A percentile compares a stretch with the other conserved stretches of the same genome.
These are phyloP conservation scores for Drosophila formosana DNA, from an alignment of 2,888 invertebrate species.

Conservation along the genomic window DNA sequence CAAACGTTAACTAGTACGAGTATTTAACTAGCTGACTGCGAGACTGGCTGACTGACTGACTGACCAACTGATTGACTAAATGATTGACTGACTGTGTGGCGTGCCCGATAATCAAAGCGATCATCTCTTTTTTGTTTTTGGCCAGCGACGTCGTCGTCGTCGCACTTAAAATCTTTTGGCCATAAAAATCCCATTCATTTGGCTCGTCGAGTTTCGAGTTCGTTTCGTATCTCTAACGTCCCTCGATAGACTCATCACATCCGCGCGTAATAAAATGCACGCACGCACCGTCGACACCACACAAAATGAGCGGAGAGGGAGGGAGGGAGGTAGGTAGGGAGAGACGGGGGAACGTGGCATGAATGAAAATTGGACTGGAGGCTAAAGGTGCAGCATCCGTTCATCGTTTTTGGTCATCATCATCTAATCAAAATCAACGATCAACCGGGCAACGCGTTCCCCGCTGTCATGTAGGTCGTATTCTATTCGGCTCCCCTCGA, in stretches of 20 bases:
- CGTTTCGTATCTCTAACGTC: conserved; percentile 26
- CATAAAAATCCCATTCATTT: conserved; percentile 42
- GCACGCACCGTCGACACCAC: conserved; percentile 73
- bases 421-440: conserved; percentile 75
- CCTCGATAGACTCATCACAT: conserved; percentile 75
- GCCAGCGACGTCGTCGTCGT: conserved; percentile 23
- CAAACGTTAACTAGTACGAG: conserved; percentile 4
- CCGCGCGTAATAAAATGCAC: conserved; percentile 78
- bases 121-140: conserved; percentile 34
- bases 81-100: conserved; percentile 6
- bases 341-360: background rate
- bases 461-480: conserved; percentile 45
- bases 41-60: background rate
- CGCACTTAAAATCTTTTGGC: conserved; percentile 29
- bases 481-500: no score
- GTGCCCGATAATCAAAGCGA: conserved; percentile 38
- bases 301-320: background rate
- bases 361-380: conserved; percentile 17
- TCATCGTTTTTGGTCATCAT: conserved; percentile 32
- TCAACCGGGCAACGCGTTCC: conserved; percentile 52
- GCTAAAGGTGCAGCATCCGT: conserved; percentile 52
- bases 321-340: background rate
- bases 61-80: background rate
- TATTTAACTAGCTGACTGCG: conserved; percentile 25
- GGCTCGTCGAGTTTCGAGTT: conserved; percentile 4